Conservation (phyloP, 1,140 invertebrate genomes). For the Doryteuthis pealeii region DNA sequence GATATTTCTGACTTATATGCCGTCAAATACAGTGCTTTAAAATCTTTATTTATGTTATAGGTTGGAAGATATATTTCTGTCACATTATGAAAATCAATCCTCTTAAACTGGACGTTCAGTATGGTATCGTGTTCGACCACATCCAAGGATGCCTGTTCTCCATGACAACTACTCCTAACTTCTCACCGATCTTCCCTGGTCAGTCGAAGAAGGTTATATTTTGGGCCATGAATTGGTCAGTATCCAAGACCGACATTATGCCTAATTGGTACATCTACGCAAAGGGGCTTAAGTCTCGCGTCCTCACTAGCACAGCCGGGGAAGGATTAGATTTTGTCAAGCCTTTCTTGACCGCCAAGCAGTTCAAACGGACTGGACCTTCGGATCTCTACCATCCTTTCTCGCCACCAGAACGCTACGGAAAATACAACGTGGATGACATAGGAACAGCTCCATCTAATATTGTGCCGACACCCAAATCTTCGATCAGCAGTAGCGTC, state of each 20-base stretch:
- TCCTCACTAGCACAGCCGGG: slow-evolving; percentile 3
- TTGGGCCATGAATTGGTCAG: neutral
- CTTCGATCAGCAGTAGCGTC: too few species aligned
- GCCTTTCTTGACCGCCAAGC: neutral
- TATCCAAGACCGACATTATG: slow-evolving; percentile 18
- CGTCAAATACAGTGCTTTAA: too few species aligned
- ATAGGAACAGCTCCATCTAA: neutral
- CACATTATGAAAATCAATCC: slow-evolving; percentile 13
- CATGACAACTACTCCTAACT: slow-evolving; percentile 3
- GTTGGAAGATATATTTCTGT: slow-evolving; percentile 22
- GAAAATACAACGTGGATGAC: neutral
- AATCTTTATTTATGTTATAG: neutral
- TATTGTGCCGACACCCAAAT: neutral
- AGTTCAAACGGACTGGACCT: neutral
- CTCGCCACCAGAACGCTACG: neutral
- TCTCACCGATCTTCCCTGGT: slow-evolving; percentile 12
- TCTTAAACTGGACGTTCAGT: neutral
- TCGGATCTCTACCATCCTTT: neutral
- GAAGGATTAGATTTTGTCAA: slow-evolving; percentile 11
- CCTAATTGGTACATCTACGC: slow-evolving; percentile 16
- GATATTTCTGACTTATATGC: too few species aligned
- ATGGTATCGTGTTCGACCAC: slow-evolving; percentile 14
- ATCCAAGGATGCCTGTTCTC: slow-evolving; percentile 20
- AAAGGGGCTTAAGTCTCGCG: neutral
- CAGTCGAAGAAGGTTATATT: slow-evolving; percentile 3